Conservation (phyloP, 2,888 invertebrate species). For the Ellobium chinense region DNA sequence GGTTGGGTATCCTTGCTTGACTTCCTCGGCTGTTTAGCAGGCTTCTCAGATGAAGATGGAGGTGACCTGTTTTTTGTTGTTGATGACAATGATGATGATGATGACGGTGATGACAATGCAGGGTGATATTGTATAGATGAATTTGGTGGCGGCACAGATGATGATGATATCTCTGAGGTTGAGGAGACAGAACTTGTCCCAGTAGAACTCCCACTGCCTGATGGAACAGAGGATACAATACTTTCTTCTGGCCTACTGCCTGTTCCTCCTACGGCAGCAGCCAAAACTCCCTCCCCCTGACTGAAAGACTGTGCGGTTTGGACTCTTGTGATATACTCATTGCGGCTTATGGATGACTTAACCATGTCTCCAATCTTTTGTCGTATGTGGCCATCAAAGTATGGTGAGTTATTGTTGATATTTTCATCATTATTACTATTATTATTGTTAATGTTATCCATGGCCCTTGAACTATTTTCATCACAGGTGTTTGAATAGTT, state of each 20-base stretch:
- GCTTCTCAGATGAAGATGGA: neutral
- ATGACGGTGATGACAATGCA: neutral
- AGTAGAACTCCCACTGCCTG: neutral
- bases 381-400: neutral
- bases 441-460: too few relatives aligned
- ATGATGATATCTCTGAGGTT: neutral
- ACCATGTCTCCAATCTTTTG: neutral
- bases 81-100: neutral
- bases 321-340: neutral
- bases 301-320: neutral
- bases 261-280: neutral
- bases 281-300: neutral
- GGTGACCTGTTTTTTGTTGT: neutral
- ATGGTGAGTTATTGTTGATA: neutral
- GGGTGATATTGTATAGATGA: neutral
- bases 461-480: too few relatives aligned
- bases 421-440: too few relatives aligned
- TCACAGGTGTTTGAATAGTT: too few relatives aligned
- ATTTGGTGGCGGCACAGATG: neutral
- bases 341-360: neutral
- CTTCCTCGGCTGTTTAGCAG: neutral
- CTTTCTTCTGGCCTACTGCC: neutral
- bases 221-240: neutral
- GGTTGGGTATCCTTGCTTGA: neutral
- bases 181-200: neutral